A percentile compares a stretch with the other conserved stretches of the same genome.
Evolutionary conservation across 2,113 vertebrate genomes (phyloP).

Genomic region (Gracilinanus agilis): DNA sequence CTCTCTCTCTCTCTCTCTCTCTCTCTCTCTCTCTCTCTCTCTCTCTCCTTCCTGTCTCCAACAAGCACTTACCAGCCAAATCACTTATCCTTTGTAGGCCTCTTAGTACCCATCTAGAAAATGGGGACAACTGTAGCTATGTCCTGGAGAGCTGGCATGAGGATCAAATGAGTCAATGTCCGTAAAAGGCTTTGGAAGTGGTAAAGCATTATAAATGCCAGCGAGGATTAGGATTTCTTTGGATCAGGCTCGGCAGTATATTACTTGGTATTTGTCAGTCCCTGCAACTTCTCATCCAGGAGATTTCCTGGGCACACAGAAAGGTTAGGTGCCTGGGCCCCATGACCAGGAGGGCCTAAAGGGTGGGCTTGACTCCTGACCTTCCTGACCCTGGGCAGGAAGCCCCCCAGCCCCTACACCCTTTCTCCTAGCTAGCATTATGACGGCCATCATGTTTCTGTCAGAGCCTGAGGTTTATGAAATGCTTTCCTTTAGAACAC

Average conservation of each 20-base stretch:
- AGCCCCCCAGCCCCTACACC: neutral
- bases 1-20: too few species aligned
- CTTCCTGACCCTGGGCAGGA: neutral
- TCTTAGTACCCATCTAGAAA: neutral
- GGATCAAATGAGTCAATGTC: neutral
- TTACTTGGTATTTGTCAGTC: neutral
- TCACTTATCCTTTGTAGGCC: neutral
- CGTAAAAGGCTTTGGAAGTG: neutral
- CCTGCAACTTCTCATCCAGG: neutral
- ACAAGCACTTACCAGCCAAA: neutral
- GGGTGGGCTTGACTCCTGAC: neutral
- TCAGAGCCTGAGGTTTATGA: neutral
- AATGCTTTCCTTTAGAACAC: neutral
- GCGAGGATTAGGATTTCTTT: neutral
- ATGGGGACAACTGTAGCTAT: neutral
- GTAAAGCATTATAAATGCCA: neutral
- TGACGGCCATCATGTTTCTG: neutral
- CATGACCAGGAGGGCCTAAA: neutral
- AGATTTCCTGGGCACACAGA: neutral
- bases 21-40: too few species aligned
- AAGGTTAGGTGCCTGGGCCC: neutral
- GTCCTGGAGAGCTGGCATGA: neutral
- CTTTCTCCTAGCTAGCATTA: neutral
- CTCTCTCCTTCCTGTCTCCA: too few species aligned
- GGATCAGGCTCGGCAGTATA: neutral